A percentile compares a stretch with the other conserved stretches of the same genome.
phyloP scores from a whole-genome alignment of 1,140 invertebrate species.

The Agraylea sexmaculata region DNA sequence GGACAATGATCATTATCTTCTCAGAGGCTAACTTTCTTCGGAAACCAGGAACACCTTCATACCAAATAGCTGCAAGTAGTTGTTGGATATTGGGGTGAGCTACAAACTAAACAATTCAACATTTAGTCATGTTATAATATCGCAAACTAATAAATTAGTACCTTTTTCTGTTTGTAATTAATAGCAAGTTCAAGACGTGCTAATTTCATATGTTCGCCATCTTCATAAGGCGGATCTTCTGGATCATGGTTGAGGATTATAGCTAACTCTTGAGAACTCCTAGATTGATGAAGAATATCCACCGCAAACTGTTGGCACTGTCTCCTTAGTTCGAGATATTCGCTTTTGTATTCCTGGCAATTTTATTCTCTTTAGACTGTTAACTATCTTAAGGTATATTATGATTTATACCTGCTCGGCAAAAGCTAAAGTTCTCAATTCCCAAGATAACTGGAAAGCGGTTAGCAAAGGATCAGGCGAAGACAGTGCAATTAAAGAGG shows the following conservation, averaged over 20 bases:
- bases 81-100: constrained; percentile 90
- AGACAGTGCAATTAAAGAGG: constrained; percentile 77
- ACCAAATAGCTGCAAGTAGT: constrained; percentile 83
- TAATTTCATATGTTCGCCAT: constrained; percentile 64
- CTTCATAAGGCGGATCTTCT: constrained; percentile 49
- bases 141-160: constrained; percentile 27
- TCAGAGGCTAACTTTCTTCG: constrained; percentile 57
- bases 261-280: constrained; percentile 80
- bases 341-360: constrained; percentile 56
- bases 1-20: constrained; percentile 58
- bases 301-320: constrained; percentile 89
- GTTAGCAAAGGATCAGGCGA: constrained; percentile 75
- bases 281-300: constrained; percentile 75
- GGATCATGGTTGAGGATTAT: constrained; percentile 85
- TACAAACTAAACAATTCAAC: constrained; percentile 56
- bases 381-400: too few species aligned
- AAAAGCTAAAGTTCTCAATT: constrained; percentile 61
- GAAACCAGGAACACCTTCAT: constrained; percentile 82
- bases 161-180: constrained; percentile 86
- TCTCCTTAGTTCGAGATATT: constrained; percentile 66
- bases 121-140: constrained; percentile 5
- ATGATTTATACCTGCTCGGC: constrained; percentile 57
- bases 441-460: constrained; percentile 69
- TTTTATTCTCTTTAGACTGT: constrained; percentile 1
- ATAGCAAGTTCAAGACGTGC: constrained; percentile 78